These are phyloP conservation scores for Himalopsyche tibetana DNA, from an alignment of 2,888 invertebrate genomes.

Conservation along the genomic window DNA sequence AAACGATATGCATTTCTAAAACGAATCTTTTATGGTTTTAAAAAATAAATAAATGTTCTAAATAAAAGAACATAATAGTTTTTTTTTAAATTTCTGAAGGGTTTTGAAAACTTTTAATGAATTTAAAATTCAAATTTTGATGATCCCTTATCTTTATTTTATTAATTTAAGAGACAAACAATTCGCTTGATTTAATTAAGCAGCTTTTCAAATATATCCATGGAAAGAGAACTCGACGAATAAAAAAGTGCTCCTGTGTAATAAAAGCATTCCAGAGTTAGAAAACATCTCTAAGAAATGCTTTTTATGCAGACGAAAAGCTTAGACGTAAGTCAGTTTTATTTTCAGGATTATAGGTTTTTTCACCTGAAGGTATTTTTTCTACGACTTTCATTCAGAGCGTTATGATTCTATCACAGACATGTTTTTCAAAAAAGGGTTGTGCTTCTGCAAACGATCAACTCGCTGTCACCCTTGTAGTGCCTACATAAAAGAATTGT, in stretches of 20 bases:
- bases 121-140: too few relatives aligned
- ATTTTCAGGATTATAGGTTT: conserved; percentile 35
- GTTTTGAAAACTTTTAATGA: too few relatives aligned
- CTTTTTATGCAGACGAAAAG: conserved; percentile 43
- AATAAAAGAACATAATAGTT: too few relatives aligned
- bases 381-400: conserved; percentile 13
- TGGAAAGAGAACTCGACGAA: not conserved
- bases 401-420: conserved; percentile 43
- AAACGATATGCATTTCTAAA: too few relatives aligned
- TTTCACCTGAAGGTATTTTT: conserved; percentile 42
- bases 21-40: too few relatives aligned
- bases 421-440: conserved; percentile 36
- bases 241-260: not conserved
- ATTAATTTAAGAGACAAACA: not conserved
- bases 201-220: not conserved
- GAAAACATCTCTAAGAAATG: conserved; percentile 3
- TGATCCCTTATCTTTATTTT: not conserved
- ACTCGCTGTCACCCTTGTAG: conserved; percentile 28
- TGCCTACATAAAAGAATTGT: not conserved
- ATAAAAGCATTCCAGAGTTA: not conserved
- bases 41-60: too few relatives aligned
- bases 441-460: conserved; percentile 24
- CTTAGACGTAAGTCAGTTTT: conserved; percentile 26
- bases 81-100: too few relatives aligned
- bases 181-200: not conserved